Evolutionary conservation across 2,888 invertebrate species (phyloP).

Genomic region (Drosophila borealis): DNA sequence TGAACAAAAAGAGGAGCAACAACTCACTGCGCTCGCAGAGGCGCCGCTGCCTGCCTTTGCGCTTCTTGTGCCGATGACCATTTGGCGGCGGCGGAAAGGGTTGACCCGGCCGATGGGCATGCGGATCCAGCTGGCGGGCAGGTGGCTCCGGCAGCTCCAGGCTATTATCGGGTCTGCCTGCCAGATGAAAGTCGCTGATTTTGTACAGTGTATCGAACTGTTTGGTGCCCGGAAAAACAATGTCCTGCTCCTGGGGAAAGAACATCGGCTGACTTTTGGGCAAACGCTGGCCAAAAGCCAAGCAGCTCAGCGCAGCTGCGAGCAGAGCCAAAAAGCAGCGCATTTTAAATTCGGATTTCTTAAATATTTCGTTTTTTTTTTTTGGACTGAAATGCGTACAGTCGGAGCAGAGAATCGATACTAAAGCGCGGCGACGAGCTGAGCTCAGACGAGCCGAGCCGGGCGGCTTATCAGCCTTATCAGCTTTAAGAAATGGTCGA

Average conservation of each 20-base stretch:
- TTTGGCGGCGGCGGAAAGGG: slow-evolving; percentile 61
- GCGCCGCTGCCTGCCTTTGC: slow-evolving; percentile 30
- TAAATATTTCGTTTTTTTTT: background rate
- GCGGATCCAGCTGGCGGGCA: slow-evolving; percentile 9
- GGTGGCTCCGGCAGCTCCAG: slow-evolving; percentile 39
- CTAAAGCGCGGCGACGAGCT: slow-evolving; percentile 43
- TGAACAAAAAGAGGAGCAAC: background rate
- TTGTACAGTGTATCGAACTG: slow-evolving; percentile 30
- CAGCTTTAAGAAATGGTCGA: slow-evolving; percentile 33
- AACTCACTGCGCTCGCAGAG: slow-evolving; percentile 75
- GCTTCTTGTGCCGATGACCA: slow-evolving; percentile 31
- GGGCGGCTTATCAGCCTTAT: slow-evolving; percentile 46
- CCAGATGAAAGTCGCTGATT: slow-evolving; percentile 44
- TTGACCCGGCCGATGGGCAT: slow-evolving; percentile 51
- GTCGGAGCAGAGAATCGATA: slow-evolving; percentile 50
- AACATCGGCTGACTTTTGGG: background rate
- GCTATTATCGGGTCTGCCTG: background rate
- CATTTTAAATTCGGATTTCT: slow-evolving; percentile 29
- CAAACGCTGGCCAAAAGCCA: slow-evolving; percentile 7
- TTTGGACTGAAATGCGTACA: slow-evolving; percentile 34
- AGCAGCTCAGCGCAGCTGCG: slow-evolving; percentile 19
- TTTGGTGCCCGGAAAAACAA: slow-evolving; percentile 44
- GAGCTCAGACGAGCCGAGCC: slow-evolving; percentile 17
- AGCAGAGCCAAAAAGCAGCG: slow-evolving; percentile 28
- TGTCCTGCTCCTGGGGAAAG: slow-evolving; percentile 60